Percentiles rank a stretch among this genome's conserved stretches.
Conservation (phyloP, 2,888 invertebrate species). For the Graphium colonna region DNA sequence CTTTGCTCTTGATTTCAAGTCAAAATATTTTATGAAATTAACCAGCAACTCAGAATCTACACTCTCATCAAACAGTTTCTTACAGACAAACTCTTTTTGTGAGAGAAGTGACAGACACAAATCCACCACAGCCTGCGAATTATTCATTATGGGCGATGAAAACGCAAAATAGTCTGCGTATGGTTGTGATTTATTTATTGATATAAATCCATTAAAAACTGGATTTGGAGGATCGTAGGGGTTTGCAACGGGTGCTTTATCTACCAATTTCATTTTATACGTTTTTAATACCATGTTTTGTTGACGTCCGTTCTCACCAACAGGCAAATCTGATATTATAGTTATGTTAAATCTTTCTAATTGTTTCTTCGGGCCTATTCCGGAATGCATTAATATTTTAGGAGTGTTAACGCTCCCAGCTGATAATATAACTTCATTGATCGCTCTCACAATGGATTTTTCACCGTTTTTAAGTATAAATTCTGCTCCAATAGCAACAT, state of each 20-base stretch:
- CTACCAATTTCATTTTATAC: not conserved
- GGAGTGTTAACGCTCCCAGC: not conserved
- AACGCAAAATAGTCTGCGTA: not conserved
- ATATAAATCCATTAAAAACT: not conserved
- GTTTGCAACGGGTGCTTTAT: not conserved
- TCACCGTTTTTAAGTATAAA: not conserved
- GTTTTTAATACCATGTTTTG: not conserved
- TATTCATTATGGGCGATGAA: not conserved
- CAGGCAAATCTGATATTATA: not conserved
- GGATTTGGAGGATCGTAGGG: not conserved
- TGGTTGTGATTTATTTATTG: not conserved
- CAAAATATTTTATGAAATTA: not conserved
- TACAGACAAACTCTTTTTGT: not conserved
- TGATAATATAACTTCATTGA: not conserved
- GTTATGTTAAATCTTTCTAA: conserved; percentile 1
- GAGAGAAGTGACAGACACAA: not conserved
- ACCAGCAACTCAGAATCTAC: not conserved
- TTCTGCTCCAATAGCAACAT: not conserved
- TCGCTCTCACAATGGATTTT: not conserved
- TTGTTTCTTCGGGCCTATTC: not conserved
- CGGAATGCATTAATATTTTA: not conserved
- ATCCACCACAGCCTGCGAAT: not conserved
- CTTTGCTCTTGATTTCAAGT: not conserved
- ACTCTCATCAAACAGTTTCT: not conserved
- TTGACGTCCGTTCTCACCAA: not conserved